Conservation (phyloP, 2,113 vertebrate genomes). For the Argyrosomus japonicus region DNA sequence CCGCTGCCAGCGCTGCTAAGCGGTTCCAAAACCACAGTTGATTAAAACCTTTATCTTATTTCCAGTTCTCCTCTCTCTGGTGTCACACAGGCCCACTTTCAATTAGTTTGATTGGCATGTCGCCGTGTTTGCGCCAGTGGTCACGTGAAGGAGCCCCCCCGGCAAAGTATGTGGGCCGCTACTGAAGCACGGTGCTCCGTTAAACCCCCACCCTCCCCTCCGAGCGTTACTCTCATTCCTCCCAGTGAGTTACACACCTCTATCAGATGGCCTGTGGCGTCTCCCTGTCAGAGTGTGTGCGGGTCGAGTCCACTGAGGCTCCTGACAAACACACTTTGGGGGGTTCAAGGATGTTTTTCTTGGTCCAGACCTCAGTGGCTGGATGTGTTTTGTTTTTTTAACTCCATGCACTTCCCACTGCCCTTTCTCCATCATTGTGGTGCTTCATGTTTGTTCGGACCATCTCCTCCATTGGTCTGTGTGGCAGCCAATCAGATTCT, state of each 20-base stretch:
- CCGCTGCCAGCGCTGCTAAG: constrained; percentile 10
- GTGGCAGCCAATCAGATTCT: constrained; percentile 35
- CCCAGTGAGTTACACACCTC: constrained; percentile 10
- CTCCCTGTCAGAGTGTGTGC: constrained; percentile 16
- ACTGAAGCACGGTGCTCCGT: constrained; percentile 38
- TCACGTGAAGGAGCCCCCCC: constrained; percentile 52
- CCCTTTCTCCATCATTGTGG: constrained; percentile 53
- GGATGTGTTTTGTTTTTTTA: background rate
- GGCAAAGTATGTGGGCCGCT: constrained; percentile 24
- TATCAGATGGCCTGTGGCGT: constrained; percentile 40
- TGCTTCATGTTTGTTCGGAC: constrained; percentile 52
- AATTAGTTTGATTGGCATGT: constrained; percentile 67
- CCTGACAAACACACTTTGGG: constrained; percentile 20
- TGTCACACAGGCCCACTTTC: constrained; percentile 36
- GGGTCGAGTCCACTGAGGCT: background rate
- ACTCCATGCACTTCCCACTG: constrained; percentile 42
- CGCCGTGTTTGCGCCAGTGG: background rate
- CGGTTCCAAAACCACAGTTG: constrained; percentile 32
- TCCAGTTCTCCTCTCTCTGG: constrained; percentile 37
- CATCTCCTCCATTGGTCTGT: constrained; percentile 40
- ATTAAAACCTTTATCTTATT: constrained; percentile 67
- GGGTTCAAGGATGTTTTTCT: constrained; percentile 35
- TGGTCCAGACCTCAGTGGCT: constrained; percentile 14
- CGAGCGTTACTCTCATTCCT: background rate
- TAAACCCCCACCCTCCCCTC: background rate